Evolutionary conservation across 2,888 invertebrate genomes (phyloP).

Genomic region (Adelphocoris suturalis): DNA sequence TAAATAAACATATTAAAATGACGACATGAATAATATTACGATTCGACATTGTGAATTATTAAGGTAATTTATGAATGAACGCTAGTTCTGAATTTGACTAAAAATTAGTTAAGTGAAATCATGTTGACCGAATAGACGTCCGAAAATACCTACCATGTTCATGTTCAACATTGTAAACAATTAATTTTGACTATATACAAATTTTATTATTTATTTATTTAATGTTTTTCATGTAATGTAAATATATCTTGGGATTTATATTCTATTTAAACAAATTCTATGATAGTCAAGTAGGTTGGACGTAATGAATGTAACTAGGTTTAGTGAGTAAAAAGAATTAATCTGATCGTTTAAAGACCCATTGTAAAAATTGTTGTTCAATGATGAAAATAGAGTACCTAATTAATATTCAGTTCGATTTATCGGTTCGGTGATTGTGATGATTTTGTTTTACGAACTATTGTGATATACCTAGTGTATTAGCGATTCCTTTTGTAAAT

Average conservation of each 20-base stretch:
- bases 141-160: background rate
- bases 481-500: constrained; percentile 44
- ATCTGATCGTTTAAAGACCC: background rate
- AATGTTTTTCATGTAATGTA: background rate
- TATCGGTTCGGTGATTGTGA: background rate
- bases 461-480: constrained; percentile 66
- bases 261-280: background rate
- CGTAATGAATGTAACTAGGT: constrained; percentile 45
- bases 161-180: background rate
- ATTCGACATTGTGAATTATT: constrained; percentile 22
- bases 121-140: constrained; percentile 4
- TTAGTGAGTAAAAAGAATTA: constrained; percentile 2
- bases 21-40: background rate
- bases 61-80: background rate
- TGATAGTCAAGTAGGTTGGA: constrained; percentile 40
- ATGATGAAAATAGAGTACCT: background rate
- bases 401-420: background rate
- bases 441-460: constrained; percentile 63
- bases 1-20: constrained; percentile 10
- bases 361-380: background rate
- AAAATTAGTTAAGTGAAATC: constrained; percentile 19
- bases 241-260: background rate
- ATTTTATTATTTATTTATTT: background rate
- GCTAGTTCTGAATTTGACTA: constrained; percentile 1
- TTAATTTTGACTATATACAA: no score